phyloP scores from a whole-genome alignment of 2,113 vertebrate species.

The Carollia perspicillata region DNA sequence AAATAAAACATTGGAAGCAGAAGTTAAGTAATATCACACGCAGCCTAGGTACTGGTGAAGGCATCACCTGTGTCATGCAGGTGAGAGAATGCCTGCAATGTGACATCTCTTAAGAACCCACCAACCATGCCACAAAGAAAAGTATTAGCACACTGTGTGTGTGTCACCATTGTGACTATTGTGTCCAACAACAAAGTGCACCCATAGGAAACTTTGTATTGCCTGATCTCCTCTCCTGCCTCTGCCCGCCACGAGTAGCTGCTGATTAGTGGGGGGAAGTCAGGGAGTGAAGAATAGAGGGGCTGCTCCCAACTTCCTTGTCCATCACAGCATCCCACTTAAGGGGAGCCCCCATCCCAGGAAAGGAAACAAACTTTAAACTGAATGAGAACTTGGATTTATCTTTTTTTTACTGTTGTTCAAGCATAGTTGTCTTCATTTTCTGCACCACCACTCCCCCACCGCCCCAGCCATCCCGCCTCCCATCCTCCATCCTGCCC shows the following conservation, averaged over 20 bases:
- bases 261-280: not conserved
- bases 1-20: not conserved
- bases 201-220: not conserved
- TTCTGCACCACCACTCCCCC: no score
- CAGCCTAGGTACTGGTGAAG: not conserved
- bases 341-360: not conserved
- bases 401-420: no score
- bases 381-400: not conserved
- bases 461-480: no score
- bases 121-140: not conserved
- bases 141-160: not conserved
- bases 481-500: no score
- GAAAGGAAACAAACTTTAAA: not conserved
- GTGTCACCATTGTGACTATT: not conserved
- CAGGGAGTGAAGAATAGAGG: not conserved
- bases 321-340: no score
- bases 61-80: not conserved
- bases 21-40: not conserved
- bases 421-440: no score
- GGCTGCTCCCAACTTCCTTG: not conserved
- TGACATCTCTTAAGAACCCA: not conserved
- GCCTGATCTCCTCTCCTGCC: not conserved
- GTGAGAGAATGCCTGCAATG: not conserved
- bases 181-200: not conserved
- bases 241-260: not conserved